Evolutionary conservation across 2,113 vertebrate species (phyloP), one percentile per base, ranked within the genome.

Genomic region (Dermatemys mawii): DNA sequence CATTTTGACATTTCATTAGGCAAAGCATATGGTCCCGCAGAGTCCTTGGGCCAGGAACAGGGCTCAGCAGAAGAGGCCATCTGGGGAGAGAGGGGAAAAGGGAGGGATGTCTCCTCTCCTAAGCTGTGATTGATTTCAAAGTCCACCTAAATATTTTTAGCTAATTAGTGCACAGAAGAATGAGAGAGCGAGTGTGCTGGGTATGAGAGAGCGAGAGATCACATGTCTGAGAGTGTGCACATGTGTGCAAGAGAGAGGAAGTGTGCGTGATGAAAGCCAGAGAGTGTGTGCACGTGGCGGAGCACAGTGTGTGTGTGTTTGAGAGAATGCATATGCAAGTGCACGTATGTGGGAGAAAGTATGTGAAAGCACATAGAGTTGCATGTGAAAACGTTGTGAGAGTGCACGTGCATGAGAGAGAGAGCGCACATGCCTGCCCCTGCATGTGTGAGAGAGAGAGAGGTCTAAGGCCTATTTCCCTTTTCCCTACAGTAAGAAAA

Each of bases 11-110:
- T 88, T 93, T 93, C 53, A 22, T 84, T 93, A 93, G 63, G 84
- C 75, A 96, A 89, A 79, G 84, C 90, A 88, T 93, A 89, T 53
- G 53, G 60, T 90, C 29, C 94, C 70, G 76, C 90, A 63, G 51
- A 89, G 50, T 81, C 79, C 70, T 82, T 90, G 50, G 3, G 2
- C 84, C 41, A 86, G 84, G 19, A 67, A 90, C 81, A 75, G 24
- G 44, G 57, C 57, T 32, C 53, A 88, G 32, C 0, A 0, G 67
- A 32, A 70, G 78, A 91, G 44, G 81, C 54, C n/a, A 44, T 1
- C 1, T 29, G 3, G 41, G 27, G 55, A 70, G 3, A 48, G 32
- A 87, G 32, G 1, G 1, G 54, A 44, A 44, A 87, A 41, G 19
- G 67, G 8, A 53, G n/a, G 29, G 13, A 46, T 49, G 50, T 79